These are phyloP conservation scores for Ploceus nigricollis DNA, from an alignment of 2,113 vertebrate genomes.

Conservation along the genomic window DNA sequence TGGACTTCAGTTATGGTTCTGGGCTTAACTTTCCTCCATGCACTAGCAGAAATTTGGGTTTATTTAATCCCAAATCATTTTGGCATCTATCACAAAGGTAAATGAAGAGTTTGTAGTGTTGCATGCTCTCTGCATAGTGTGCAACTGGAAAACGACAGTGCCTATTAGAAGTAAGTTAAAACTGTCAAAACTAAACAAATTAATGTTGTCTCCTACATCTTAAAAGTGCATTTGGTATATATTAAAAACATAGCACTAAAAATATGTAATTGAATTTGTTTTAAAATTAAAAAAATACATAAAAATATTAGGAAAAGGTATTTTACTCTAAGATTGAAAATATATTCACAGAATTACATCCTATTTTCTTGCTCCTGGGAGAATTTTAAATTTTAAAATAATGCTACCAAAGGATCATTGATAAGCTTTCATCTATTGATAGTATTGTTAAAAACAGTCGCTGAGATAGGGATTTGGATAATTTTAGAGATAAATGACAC, in stretches of 20 bases:
- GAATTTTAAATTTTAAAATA: neutral
- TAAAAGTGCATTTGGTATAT: neutral
- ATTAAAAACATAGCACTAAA: neutral
- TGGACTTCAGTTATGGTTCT: neutral
- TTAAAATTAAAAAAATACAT: neutral
- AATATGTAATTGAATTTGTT: neutral
- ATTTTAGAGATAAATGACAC: neutral
- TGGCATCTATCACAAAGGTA: constrained; percentile 61
- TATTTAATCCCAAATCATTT: constrained; percentile 51
- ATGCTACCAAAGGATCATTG: neutral
- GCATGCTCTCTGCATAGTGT: neutral
- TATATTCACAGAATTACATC: neutral
- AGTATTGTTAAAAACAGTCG: neutral
- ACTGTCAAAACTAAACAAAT: neutral
- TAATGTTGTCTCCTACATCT: neutral
- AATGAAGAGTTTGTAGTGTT: constrained; percentile 57
- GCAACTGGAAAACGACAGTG: neutral
- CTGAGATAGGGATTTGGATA: neutral
- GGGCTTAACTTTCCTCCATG: neutral
- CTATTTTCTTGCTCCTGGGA: neutral
- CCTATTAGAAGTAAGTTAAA: neutral
- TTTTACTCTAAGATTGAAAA: neutral
- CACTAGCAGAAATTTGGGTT: neutral
- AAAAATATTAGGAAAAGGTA: neutral
- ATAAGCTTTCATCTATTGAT: neutral